A percentile compares a stretch with the other conserved stretches of the same genome.
These are phyloP conservation scores for Anoplophora glabripennis DNA, from an alignment of 1,140 invertebrate genomes.

Conservation along the genomic window DNA sequence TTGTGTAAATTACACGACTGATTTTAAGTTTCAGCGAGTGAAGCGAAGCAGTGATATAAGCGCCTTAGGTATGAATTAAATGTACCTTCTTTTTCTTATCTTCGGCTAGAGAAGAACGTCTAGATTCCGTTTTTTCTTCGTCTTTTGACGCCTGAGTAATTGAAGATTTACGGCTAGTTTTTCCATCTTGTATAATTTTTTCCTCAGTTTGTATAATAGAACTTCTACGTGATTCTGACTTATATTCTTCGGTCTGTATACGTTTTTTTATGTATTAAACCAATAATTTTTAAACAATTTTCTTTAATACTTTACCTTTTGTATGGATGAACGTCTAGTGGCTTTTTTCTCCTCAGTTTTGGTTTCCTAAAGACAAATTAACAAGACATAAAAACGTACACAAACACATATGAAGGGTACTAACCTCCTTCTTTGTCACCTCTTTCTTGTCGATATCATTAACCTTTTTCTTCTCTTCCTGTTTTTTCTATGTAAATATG, in stretches of 20 bases:
- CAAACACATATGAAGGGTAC: slow-evolving; percentile 26
- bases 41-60: too few species aligned
- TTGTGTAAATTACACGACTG: background rate
- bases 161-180: slow-evolving; percentile 43
- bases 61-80: too few species aligned
- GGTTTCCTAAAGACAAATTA: slow-evolving; percentile 27
- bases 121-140: slow-evolving; percentile 59
- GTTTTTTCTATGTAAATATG: slow-evolving; percentile 38
- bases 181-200: slow-evolving; percentile 45
- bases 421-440: slow-evolving; percentile 41
- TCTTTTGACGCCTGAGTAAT: slow-evolving; percentile 47
- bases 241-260: slow-evolving; percentile 53
- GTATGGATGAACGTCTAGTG: slow-evolving; percentile 21
- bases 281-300: background rate
- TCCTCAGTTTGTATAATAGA: slow-evolving; percentile 58
- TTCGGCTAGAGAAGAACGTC: slow-evolving; percentile 62
- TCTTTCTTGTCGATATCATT: slow-evolving; percentile 52
- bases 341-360: slow-evolving; percentile 29
- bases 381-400: slow-evolving; percentile 27
- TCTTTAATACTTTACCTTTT: slow-evolving; percentile 24
- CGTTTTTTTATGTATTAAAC: slow-evolving; percentile 7
- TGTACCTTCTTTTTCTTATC: slow-evolving; percentile 53
- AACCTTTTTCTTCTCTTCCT: slow-evolving; percentile 50
- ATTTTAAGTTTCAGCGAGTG: too few species aligned
- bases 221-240: slow-evolving; percentile 61